A percentile compares a stretch with the other conserved stretches of the same genome.
Evolutionary conservation across 2,113 vertebrate species (phyloP).

Genomic region (Casuarius casuarius): DNA sequence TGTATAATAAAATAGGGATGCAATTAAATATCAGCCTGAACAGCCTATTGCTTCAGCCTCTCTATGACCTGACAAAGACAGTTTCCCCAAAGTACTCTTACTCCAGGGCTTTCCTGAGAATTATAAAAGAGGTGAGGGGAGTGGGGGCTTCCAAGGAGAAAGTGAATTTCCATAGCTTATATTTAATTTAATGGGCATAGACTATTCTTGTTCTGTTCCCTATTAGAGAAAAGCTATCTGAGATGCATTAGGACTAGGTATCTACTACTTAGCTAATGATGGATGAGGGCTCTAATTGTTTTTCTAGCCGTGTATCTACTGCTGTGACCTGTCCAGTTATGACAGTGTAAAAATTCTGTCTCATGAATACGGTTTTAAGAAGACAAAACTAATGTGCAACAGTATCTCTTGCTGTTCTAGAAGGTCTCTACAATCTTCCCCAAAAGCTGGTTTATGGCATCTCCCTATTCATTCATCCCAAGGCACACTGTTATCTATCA

Average conservation of each 20-base stretch:
- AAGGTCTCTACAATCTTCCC: neutral
- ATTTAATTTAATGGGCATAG: neutral
- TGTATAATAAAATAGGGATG: neutral
- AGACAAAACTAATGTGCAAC: neutral
- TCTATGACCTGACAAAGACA: neutral
- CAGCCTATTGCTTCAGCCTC: neutral
- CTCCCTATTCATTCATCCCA: neutral
- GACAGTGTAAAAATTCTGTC: neutral
- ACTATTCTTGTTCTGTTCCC: neutral
- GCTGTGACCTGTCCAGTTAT: neutral
- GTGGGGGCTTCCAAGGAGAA: neutral
- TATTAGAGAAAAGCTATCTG: neutral
- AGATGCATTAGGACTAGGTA: neutral
- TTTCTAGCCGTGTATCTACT: neutral
- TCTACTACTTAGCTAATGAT: neutral
- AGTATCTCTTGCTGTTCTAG: neutral
- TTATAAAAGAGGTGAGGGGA: neutral
- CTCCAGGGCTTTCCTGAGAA: neutral
- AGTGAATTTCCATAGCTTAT: neutral
- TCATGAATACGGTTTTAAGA: neutral
- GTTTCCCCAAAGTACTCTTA: neutral
- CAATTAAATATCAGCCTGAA: neutral
- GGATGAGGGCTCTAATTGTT: neutral
- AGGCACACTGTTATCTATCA: neutral
- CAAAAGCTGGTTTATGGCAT: neutral